Evolutionary conservation across 2,113 vertebrate genomes (phyloP).

Genomic region (Formicarius rufipectus): DNA sequence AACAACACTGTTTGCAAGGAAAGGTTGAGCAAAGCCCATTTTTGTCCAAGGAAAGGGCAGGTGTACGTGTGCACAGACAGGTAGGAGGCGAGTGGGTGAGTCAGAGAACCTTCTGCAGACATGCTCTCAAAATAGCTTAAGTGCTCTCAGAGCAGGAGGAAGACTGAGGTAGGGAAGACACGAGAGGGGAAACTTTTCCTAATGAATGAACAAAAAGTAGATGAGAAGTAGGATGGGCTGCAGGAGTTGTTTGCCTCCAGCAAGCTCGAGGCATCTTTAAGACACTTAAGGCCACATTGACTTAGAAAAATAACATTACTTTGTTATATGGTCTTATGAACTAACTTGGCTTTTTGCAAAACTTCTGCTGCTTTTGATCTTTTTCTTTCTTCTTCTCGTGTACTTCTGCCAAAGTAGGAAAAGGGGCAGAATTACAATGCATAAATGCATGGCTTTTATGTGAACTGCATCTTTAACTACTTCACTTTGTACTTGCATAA

Average conservation of each 20-base stretch:
- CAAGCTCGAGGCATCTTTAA: slow-evolving; percentile 41
- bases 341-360: slow-evolving; percentile 63
- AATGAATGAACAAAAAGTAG: slow-evolving; percentile 7
- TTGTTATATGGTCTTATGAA: slow-evolving; percentile 54
- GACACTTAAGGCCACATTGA: slow-evolving; percentile 50
- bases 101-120: neutral
- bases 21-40: neutral
- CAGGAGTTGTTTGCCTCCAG: slow-evolving; percentile 36
- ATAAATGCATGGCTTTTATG: slow-evolving; percentile 50
- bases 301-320: slow-evolving; percentile 60
- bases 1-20: neutral
- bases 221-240: neutral
- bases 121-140: neutral
- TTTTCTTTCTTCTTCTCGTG: slow-evolving; percentile 8
- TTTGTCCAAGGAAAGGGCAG: neutral
- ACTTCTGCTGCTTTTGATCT: slow-evolving; percentile 66
- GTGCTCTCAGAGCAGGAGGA: neutral
- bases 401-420: slow-evolving; percentile 52
- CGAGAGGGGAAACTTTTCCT: neutral
- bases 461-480: slow-evolving; percentile 38
- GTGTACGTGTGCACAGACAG: accelerated
- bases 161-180: neutral
- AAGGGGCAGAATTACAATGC: slow-evolving; percentile 25
- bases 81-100: neutral
- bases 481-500: slow-evolving; percentile 48